A percentile compares a stretch with the other conserved stretches of the same genome.
Evolutionary conservation across 2,888 invertebrate species (phyloP).

Genomic region (Platycnemis pennipes): DNA sequence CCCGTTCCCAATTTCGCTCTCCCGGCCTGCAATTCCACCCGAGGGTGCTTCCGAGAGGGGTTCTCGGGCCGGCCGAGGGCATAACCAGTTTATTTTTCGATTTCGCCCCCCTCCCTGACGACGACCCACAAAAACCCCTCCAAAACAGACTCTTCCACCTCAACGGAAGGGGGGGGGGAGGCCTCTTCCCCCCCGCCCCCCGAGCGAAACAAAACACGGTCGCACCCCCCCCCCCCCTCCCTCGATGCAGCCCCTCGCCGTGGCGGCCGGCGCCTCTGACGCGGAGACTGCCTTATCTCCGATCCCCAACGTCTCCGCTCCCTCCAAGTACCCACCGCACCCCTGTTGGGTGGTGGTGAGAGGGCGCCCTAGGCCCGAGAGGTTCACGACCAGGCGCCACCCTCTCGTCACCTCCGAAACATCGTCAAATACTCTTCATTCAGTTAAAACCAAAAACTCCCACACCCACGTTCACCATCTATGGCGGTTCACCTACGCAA

Average conservation of each 20-base stretch:
- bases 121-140: neutral
- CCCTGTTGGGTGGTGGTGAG: too few relatives aligned
- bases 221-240: neutral
- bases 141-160: neutral
- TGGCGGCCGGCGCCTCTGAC: neutral
- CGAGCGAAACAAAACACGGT: neutral
- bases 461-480: too few relatives aligned
- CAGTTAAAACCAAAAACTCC: too few relatives aligned
- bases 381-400: neutral
- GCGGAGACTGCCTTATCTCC: neutral
- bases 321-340: neutral
- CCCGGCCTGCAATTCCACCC: slow-evolving; percentile 40
- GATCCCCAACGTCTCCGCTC: neutral
- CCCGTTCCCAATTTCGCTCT: slow-evolving; percentile 39
- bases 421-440: too few relatives aligned
- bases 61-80: slow-evolving; percentile 20
- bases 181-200: neutral
- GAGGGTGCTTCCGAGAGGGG: neutral
- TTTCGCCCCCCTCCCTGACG: slow-evolving; percentile 20
- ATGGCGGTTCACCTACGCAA: too few relatives aligned
- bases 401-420: neutral
- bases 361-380: neutral
- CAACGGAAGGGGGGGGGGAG: too few relatives aligned
- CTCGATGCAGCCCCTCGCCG: neutral
- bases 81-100: slow-evolving; percentile 67